phyloP scores from a whole-genome alignment of 1,140 invertebrate genomes.

The Campoletis sonorensis region DNA sequence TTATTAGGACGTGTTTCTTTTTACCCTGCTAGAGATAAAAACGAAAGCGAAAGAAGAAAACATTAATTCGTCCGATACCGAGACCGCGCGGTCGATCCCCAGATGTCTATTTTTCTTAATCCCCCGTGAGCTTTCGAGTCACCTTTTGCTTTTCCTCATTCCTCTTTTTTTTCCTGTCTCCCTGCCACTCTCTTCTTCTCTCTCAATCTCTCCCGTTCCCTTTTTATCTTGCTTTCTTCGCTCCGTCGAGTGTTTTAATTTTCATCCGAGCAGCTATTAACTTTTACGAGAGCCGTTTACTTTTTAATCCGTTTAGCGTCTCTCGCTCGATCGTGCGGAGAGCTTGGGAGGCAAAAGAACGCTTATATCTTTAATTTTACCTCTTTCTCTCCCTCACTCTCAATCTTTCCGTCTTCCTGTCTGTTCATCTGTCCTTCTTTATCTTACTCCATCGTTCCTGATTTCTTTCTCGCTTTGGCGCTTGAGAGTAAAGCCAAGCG shows the following conservation, averaged over 20 bases:
- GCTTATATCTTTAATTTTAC: constrained; percentile 76
- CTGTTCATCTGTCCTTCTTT: constrained; percentile 48
- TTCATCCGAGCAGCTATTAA: constrained; percentile 75
- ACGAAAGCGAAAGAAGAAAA: constrained; percentile 11
- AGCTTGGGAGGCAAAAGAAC: constrained; percentile 46
- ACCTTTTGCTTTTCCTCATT: constrained; percentile 37
- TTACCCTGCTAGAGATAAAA: background rate
- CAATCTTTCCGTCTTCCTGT: constrained; percentile 23
- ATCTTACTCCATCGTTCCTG: background rate
- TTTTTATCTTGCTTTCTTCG: constrained; percentile 1
- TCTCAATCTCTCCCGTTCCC: background rate
- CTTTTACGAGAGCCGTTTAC: constrained; percentile 74
- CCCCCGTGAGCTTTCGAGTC: constrained; percentile 44
- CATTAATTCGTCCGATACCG: constrained; percentile 42
- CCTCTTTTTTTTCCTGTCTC: background rate
- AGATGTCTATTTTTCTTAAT: constrained; percentile 45
- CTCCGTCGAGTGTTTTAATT: constrained; percentile 72
- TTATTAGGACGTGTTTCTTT: background rate
- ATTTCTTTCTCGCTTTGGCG: constrained; percentile 13
- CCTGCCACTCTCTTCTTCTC: constrained; percentile 16
- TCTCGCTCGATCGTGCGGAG: constrained; percentile 51
- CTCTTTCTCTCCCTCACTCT: constrained; percentile 55
- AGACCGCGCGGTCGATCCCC: constrained; percentile 45
- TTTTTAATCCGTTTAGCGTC: constrained; percentile 76
- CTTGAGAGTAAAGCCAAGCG: constrained; percentile 12